Percentiles rank a stretch among this genome's conserved stretches.
phyloP scores from a whole-genome alignment of 2,888 invertebrate species.

The Podotricha telesiphe region DNA sequence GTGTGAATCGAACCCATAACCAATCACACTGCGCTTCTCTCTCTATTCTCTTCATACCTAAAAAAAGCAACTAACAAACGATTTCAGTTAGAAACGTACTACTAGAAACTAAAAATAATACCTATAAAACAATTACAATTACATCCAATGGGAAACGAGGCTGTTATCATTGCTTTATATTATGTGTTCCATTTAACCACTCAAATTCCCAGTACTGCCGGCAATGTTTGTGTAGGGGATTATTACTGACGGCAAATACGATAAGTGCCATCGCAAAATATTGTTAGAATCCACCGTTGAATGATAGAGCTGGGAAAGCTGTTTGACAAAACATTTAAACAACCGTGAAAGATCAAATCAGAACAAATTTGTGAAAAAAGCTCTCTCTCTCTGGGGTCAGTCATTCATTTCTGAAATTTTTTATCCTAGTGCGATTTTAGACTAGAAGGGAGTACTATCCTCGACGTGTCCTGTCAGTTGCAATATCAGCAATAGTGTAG shows the following conservation, averaged over 20 bases:
- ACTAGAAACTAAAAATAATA: too few species aligned
- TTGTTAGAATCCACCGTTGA: slow-evolving; percentile 24
- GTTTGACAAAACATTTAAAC: slow-evolving; percentile 16
- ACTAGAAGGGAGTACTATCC: too few species aligned
- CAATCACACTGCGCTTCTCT: too few species aligned
- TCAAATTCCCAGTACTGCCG: slow-evolving; percentile 31
- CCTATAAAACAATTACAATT: background rate
- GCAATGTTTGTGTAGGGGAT: slow-evolving; percentile 38
- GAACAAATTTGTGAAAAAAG: background rate
- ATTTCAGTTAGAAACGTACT: too few species aligned
- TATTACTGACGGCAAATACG: slow-evolving; percentile 39
- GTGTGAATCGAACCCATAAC: too few species aligned
- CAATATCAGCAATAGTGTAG: too few species aligned
- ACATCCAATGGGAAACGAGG: slow-evolving; percentile 14
- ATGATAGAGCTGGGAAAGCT: background rate
- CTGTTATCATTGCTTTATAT: slow-evolving; percentile 39
- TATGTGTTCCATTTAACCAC: slow-evolving; percentile 41
- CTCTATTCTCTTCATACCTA: too few species aligned
- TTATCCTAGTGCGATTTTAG: too few species aligned
- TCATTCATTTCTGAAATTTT: too few species aligned
- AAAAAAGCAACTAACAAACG: too few species aligned
- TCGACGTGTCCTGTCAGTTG: too few species aligned
- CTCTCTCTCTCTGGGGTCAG: too few species aligned
- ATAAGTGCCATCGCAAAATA: slow-evolving; percentile 41
- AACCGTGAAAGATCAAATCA: background rate